Conservation (phyloP, 2,888 invertebrate genomes). For the Pandemis corylana region DNA sequence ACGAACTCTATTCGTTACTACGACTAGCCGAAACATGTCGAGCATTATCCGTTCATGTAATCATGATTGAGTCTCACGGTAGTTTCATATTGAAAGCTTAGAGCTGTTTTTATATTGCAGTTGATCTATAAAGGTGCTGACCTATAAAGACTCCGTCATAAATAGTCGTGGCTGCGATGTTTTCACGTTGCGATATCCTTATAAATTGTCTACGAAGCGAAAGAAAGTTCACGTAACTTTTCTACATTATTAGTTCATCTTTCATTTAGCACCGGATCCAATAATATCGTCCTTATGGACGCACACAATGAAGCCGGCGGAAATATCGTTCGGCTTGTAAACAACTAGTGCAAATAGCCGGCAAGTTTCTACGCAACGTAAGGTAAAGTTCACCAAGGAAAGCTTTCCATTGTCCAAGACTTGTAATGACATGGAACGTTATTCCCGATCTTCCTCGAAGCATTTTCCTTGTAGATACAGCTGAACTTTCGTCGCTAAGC, state of each 20-base stretch:
- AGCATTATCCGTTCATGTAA: too few species aligned
- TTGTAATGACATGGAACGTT: conserved; percentile 1
- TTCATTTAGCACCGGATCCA: conserved; percentile 33
- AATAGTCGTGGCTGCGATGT: background rate
- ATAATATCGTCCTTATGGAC: conserved; percentile 29
- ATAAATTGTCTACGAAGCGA: conserved; percentile 22
- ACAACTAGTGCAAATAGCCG: conserved; percentile 34
- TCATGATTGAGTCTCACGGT: too few species aligned
- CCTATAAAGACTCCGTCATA: background rate
- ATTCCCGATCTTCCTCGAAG: conserved; percentile 6
- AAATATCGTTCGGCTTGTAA: conserved; percentile 35
- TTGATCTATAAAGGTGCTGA: background rate
- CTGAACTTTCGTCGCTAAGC: background rate
- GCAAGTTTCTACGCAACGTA: conserved; percentile 29
- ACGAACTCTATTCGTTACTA: too few species aligned
- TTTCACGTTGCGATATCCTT: conserved; percentile 15
- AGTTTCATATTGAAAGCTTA: too few species aligned
- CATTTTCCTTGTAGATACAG: background rate
- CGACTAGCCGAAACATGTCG: too few species aligned
- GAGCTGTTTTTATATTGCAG: too few species aligned
- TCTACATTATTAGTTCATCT: conserved; percentile 38
- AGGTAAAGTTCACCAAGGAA: conserved; percentile 29
- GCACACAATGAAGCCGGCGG: conserved; percentile 20
- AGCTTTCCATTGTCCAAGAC: conserved; percentile 12
- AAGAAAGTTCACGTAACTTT: conserved; percentile 32